Conservation (phyloP, 2,113 vertebrate species). For the Campylorhamphus procurvoides region DNA sequence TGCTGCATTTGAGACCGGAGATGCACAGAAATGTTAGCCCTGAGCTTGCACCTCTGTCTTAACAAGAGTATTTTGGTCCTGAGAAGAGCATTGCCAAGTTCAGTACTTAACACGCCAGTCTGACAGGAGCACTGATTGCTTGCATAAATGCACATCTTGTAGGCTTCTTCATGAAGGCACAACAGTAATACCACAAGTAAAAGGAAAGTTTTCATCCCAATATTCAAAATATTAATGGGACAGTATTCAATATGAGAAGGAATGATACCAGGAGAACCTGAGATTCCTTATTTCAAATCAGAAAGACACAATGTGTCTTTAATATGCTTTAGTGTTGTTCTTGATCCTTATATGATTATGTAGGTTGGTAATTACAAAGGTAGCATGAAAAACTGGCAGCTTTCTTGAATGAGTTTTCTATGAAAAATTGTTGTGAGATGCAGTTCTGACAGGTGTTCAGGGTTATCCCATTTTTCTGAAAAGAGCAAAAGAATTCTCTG, state of each 20-base stretch:
- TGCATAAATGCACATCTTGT: background rate
- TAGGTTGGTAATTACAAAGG: background rate
- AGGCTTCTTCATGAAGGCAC: background rate
- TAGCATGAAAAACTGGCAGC: background rate
- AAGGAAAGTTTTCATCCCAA: background rate
- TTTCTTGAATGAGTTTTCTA: background rate
- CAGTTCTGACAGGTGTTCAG: background rate
- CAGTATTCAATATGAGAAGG: background rate
- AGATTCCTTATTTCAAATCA: background rate
- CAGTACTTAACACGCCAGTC: background rate
- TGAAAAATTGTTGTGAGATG: background rate
- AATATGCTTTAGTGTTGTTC: background rate
- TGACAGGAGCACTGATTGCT: background rate
- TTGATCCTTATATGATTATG: background rate
- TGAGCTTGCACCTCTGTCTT: background rate
- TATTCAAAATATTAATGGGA: background rate
- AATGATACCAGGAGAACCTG: background rate
- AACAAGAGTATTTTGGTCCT: background rate
- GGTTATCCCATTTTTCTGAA: background rate
- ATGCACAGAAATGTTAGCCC: background rate
- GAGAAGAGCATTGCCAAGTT: background rate
- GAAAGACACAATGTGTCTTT: background rate
- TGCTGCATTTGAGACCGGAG: background rate
- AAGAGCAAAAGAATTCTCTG: background rate
- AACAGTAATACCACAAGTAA: background rate